A percentile compares a stretch with the other conserved stretches of the same genome.
Evolutionary conservation across 2,888 invertebrate genomes (phyloP).

Genomic region (Thecocarcelia acutangulata): DNA sequence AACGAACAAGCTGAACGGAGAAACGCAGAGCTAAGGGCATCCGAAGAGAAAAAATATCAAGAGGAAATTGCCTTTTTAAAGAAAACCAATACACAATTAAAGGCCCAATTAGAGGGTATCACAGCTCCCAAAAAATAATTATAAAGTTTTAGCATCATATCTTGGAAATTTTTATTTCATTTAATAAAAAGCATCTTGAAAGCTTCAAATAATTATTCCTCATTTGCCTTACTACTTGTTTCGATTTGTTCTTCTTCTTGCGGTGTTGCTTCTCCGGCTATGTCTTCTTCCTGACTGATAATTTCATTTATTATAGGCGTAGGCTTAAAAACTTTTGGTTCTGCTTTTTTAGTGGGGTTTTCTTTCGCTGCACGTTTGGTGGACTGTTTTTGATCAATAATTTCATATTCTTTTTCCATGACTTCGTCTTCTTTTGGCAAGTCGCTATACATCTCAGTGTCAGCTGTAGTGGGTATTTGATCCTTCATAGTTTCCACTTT

Average conservation of each 20-base stretch:
- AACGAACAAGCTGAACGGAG: conserved; percentile 92
- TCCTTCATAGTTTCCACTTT: conserved; percentile 86
- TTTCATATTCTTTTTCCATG: conserved; percentile 16
- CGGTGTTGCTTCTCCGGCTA: conserved; percentile 2
- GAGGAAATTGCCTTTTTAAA: conserved; percentile 96
- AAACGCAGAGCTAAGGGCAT: conserved; percentile 90
- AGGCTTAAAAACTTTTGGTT: conserved; percentile 75
- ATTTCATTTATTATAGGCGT: conserved; percentile 83
- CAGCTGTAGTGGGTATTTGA: conserved; percentile 72
- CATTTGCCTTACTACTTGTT: conserved; percentile 23
- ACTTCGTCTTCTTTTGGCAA: conserved; percentile 81
- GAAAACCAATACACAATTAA: conserved; percentile 96
- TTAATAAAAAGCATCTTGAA: conserved; percentile 37
- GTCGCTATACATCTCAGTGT: conserved; percentile 75
- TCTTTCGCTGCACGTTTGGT: conserved; percentile 66
- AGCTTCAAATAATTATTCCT: conserved; percentile 42
- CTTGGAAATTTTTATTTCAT: conserved; percentile 37
- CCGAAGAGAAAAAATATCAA: conserved; percentile 95
- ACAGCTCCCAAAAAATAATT: conserved; percentile 96
- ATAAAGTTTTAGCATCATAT: too few species aligned
- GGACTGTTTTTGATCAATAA: conserved; percentile 52
- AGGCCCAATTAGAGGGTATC: conserved; percentile 96
- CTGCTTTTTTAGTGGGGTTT: conserved; percentile 34
- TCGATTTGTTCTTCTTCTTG: conserved; percentile 18
- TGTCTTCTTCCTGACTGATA: conserved; percentile 71